Percentiles rank a stretch among this genome's conserved stretches.
Evolutionary conservation across 2,888 invertebrate genomes (phyloP).

Genomic region (Drosophila neonasuta): DNA sequence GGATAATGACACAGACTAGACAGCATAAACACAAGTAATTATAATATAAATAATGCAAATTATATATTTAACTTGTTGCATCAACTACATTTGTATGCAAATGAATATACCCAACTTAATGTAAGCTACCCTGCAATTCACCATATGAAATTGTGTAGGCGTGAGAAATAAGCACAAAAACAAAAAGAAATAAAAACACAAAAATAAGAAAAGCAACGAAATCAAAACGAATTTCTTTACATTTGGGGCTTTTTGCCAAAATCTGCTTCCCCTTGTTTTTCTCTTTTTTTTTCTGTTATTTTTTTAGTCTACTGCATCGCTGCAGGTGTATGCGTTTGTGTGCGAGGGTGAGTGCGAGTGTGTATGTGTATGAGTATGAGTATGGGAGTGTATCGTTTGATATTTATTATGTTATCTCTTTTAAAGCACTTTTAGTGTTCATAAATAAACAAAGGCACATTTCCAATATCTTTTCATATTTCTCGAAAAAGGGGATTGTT

Average conservation of each 20-base stretch:
- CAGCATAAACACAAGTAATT: too few species aligned
- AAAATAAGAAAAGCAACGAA: constrained; percentile 5
- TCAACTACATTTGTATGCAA: neutral
- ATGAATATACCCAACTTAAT: constrained; percentile 11
- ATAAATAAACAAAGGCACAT: constrained; percentile 37
- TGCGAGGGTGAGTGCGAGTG: neutral
- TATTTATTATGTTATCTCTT: constrained; percentile 44
- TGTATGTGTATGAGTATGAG: neutral
- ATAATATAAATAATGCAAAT: too few species aligned
- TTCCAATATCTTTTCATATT: constrained; percentile 38
- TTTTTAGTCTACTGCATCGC: constrained; percentile 21
- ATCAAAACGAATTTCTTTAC: constrained; percentile 25
- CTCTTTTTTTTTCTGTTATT: constrained; percentile 6
- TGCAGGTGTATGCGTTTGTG: constrained; percentile 8
- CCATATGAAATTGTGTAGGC: constrained; percentile 27
- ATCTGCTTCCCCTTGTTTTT: constrained; percentile 12
- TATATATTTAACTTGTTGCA: neutral
- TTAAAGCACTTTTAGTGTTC: constrained; percentile 39
- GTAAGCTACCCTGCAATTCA: constrained; percentile 1
- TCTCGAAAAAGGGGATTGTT: constrained; percentile 34
- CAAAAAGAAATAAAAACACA: constrained; percentile 14
- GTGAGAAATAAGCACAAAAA: constrained; percentile 29
- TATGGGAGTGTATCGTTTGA: neutral
- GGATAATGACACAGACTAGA: too few species aligned
- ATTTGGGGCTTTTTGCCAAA: constrained; percentile 36